These are phyloP conservation scores for Acanthacorydalis orientalis DNA, from an alignment of 2,888 invertebrate species.

Conservation along the genomic window DNA sequence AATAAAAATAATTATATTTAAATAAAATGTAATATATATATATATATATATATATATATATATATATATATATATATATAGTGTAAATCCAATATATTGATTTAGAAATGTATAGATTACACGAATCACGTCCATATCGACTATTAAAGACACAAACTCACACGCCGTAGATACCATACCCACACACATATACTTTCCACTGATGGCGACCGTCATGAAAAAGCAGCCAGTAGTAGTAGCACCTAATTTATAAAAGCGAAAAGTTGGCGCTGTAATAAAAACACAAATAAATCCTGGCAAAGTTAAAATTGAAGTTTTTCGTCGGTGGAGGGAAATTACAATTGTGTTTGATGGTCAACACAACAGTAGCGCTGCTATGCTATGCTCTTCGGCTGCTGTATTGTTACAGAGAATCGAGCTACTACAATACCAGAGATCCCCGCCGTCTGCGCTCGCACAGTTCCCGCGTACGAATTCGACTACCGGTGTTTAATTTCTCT, in stretches of 20 bases:
- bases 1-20: too few relatives aligned
- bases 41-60: too few relatives aligned
- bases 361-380: background rate
- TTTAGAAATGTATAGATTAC: too few relatives aligned
- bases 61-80: too few relatives aligned
- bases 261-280: constrained; percentile 14
- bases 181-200: too few relatives aligned
- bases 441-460: background rate
- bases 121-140: too few relatives aligned
- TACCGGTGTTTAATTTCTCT: too few relatives aligned
- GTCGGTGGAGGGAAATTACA: background rate
- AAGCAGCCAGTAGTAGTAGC: background rate
- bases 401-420: background rate
- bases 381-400: background rate
- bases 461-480: background rate
- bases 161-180: too few relatives aligned
- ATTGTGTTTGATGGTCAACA: constrained; percentile 3
- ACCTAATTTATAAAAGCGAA: constrained; percentile 6
- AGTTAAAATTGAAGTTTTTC: constrained; percentile 1
- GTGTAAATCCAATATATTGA: too few relatives aligned
- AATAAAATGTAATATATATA: too few relatives aligned
- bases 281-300: constrained; percentile 16
- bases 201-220: too few relatives aligned
- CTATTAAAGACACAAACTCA: too few relatives aligned
- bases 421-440: background rate